These are phyloP conservation scores for Hololepta plana DNA, from an alignment of 2,888 invertebrate genomes.

Conservation along the genomic window DNA sequence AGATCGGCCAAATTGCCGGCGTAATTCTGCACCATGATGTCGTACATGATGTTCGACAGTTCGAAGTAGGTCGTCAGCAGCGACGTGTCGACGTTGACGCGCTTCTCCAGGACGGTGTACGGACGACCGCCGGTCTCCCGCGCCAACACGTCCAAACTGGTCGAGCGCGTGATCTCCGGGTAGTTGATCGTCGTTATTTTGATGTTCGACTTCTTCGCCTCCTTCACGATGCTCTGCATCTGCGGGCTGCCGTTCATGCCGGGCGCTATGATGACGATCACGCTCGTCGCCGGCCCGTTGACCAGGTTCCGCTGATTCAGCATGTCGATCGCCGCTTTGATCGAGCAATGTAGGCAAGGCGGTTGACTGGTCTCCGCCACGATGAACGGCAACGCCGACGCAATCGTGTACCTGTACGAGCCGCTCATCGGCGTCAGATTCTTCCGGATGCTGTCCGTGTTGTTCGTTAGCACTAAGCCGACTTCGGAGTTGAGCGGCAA, in stretches of 20 bases:
- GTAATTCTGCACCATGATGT: slow-evolving; percentile 29
- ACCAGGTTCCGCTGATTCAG: slow-evolving; percentile 25
- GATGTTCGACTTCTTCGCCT: slow-evolving; percentile 27
- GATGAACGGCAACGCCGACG: slow-evolving; percentile 31
- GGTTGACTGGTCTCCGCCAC: slow-evolving; percentile 30
- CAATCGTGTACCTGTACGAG: slow-evolving; percentile 24
- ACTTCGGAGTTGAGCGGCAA: slow-evolving; percentile 34
- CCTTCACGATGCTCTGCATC: slow-evolving; percentile 24
- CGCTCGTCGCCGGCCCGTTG: slow-evolving; percentile 32
- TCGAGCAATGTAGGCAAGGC: slow-evolving; percentile 30
- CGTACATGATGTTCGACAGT: slow-evolving; percentile 29
- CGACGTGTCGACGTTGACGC: slow-evolving; percentile 32
- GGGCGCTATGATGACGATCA: slow-evolving; percentile 35
- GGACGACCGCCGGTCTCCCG: slow-evolving; percentile 27
- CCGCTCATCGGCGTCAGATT: slow-evolving; percentile 21
- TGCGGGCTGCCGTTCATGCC: slow-evolving; percentile 30
- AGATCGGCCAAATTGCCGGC: slow-evolving; percentile 27
- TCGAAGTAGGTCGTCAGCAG: slow-evolving; percentile 34
- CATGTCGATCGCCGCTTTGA: slow-evolving; percentile 29
- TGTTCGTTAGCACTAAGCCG: slow-evolving; percentile 30
- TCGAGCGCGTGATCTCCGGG: slow-evolving; percentile 27
- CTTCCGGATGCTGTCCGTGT: slow-evolving; percentile 22
- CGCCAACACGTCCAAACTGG: slow-evolving; percentile 29
- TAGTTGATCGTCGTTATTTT: slow-evolving; percentile 35
- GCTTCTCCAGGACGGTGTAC: slow-evolving; percentile 33